Evolutionary conservation across 1,140 invertebrate genomes (phyloP).

Genomic region (Saccostrea echinata): DNA sequence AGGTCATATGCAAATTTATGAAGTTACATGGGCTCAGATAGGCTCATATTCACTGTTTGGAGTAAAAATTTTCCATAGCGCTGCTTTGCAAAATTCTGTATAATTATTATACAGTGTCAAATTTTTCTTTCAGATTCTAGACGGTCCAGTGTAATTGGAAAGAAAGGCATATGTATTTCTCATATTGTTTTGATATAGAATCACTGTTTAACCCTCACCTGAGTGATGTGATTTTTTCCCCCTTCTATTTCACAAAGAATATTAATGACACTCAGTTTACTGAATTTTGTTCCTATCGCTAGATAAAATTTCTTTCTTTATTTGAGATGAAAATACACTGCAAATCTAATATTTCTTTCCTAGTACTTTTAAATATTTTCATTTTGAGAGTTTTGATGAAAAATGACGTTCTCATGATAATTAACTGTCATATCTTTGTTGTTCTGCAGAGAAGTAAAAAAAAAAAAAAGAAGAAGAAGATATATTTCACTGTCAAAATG

Average conservation of each 20-base stretch:
- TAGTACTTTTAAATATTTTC: too few species aligned
- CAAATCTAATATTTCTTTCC: too few species aligned
- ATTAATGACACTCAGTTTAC: not conserved
- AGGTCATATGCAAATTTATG: too few species aligned
- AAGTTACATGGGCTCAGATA: too few species aligned
- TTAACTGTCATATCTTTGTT: too few species aligned
- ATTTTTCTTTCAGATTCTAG: conserved; percentile 34
- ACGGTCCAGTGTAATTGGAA: conserved; percentile 36
- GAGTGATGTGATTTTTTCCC: conserved; percentile 5
- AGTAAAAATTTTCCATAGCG: not conserved
- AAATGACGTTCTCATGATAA: too few species aligned
- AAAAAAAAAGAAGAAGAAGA: too few species aligned
- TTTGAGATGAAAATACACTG: too few species aligned
- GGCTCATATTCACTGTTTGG: not conserved
- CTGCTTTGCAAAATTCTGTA: not conserved
- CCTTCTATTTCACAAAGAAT: not conserved
- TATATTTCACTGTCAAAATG: too few species aligned
- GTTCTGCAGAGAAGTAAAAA: too few species aligned
- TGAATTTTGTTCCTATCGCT: not conserved
- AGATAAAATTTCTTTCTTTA: not conserved
- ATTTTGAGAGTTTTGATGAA: too few species aligned
- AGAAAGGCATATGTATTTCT: conserved; percentile 25
- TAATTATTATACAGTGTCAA: not conserved
- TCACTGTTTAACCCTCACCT: not conserved
- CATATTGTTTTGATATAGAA: conserved; percentile 1